Base-by-base conservation (phyloP, 2,888 invertebrate genomes). In the Lymantria dispar region DNA sequence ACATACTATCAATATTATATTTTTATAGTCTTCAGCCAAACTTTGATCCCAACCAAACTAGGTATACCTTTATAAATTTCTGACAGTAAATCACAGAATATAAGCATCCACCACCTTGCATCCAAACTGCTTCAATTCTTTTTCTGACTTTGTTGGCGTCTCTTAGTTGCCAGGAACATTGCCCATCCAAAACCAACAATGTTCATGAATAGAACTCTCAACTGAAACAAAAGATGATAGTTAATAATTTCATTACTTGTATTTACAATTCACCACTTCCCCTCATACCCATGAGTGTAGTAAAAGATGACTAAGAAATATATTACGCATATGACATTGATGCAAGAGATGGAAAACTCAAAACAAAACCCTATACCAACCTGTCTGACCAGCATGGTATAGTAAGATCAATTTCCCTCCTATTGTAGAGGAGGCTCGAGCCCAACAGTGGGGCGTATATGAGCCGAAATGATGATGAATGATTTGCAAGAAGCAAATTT, bases 141-240 rank as follows among this genome's bases (percentile, higher is more conserved):
- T 64, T 78, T 87, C 64, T 83, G 79, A 52, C 66, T 77, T 56
- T 86, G 80, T 67, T 93, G 93, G 10, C 94, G 92, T 69, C 95
- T 92, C 74, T 94, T 94, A 54, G 93, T 93, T 1, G 96, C 95
- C 46, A 96, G 73, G 74, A 94, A 96, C 76, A 96, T 93, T 0
- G 94, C 93, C 96, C 96, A 96, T 64, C 95, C 92, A 72, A 96
- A 95, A 43, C 95, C 95, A 52, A 96, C 93, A n/a, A 96, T 68
- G 74, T 95, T 96, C 77, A 94, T 93, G 52, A 94, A 92, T 10
- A 96, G 85, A n/a, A 96, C 95, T 64, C 96, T 89, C 48, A 97
- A 82, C 96, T 96, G 87, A 3, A 53, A 53, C 7, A 9, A 39
- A 5, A 33, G 5, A 33, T 33, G 8, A 10, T 33, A 1, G 33